These are phyloP conservation scores for Nycteola revayana DNA, from an alignment of 2,888 invertebrate genomes.

Conservation along the genomic window DNA sequence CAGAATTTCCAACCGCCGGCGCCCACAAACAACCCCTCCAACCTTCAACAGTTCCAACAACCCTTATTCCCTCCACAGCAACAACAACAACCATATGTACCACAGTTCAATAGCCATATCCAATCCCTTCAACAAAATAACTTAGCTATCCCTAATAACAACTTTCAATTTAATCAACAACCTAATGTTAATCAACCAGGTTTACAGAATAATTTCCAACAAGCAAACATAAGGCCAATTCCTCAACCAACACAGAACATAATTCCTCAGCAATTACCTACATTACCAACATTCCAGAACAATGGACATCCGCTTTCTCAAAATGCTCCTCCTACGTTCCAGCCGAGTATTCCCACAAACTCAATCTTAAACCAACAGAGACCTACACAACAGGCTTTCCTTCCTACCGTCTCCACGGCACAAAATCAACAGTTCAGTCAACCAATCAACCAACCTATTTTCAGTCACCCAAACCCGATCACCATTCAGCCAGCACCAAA, in stretches of 20 bases:
- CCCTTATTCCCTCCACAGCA: slow-evolving; percentile 38
- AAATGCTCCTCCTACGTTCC: slow-evolving; percentile 46
- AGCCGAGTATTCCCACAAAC: slow-evolving; percentile 45
- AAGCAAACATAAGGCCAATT: slow-evolving; percentile 52
- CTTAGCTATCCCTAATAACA: slow-evolving; percentile 45
- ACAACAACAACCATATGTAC: slow-evolving; percentile 54
- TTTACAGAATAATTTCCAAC: slow-evolving; percentile 50
- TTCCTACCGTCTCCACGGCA: slow-evolving; percentile 59
- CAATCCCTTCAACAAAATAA: slow-evolving; percentile 52
- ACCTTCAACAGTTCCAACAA: slow-evolving; percentile 56
- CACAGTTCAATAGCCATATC: slow-evolving; percentile 62
- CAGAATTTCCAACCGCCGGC: slow-evolving; percentile 64
- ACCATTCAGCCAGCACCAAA: slow-evolving; percentile 75
- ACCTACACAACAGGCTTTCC: slow-evolving; percentile 63
- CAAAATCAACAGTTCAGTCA: slow-evolving; percentile 41
- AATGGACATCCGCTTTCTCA: slow-evolving; percentile 51
- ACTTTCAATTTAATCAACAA: slow-evolving; percentile 58
- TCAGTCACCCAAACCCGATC: slow-evolving; percentile 65
- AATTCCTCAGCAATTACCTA: slow-evolving; percentile 57
- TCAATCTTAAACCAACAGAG: slow-evolving; percentile 61
- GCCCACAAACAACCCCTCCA: slow-evolving; percentile 54
- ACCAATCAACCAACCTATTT: slow-evolving; percentile 55
- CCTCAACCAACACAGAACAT: slow-evolving; percentile 54
- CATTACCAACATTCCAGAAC: slow-evolving; percentile 60
- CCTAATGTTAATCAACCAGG: slow-evolving; percentile 43